Conservation (phyloP, 2,888 invertebrate species). For the Cordylochernes scorpioides region DNA sequence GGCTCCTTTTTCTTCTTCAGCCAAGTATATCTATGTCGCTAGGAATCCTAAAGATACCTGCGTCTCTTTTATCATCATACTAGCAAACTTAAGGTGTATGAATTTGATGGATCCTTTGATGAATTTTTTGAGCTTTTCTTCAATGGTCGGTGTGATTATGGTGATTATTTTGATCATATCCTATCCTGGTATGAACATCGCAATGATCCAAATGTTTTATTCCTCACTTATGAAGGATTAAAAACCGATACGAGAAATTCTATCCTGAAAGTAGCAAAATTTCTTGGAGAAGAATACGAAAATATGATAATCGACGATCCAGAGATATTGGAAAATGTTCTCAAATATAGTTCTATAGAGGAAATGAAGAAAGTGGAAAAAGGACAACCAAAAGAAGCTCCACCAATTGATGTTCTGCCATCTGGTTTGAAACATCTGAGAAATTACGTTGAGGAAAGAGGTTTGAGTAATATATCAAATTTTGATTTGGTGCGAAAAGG, state of each 20-base stretch:
- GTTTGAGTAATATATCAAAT: too few species aligned
- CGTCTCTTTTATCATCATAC: conserved; percentile 23
- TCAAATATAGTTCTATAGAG: background rate
- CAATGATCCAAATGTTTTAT: conserved; percentile 18
- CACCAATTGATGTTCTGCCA: too few species aligned
- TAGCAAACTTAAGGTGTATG: conserved; percentile 2
- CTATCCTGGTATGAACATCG: conserved; percentile 12
- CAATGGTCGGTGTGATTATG: conserved; percentile 18
- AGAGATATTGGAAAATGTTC: background rate
- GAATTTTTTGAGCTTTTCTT: conserved; percentile 22
- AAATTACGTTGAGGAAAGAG: background rate
- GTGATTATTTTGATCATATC: conserved; percentile 11
- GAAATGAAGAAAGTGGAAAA: background rate
- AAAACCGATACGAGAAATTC: conserved; percentile 15
- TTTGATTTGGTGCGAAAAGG: conserved; percentile 16
- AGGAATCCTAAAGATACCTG: conserved; percentile 24
- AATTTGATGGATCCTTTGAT: conserved; percentile 14
- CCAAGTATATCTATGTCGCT: conserved; percentile 20
- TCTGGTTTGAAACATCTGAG: background rate
- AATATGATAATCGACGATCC: background rate
- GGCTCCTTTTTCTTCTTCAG: conserved; percentile 4
- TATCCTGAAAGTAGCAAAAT: conserved; percentile 13
- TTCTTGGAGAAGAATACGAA: conserved; percentile 11
- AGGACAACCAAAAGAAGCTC: background rate
- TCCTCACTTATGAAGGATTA: conserved; percentile 23